These are phyloP conservation scores for Drosophila siamana DNA, from an alignment of 2,888 invertebrate species.

Conservation along the genomic window DNA sequence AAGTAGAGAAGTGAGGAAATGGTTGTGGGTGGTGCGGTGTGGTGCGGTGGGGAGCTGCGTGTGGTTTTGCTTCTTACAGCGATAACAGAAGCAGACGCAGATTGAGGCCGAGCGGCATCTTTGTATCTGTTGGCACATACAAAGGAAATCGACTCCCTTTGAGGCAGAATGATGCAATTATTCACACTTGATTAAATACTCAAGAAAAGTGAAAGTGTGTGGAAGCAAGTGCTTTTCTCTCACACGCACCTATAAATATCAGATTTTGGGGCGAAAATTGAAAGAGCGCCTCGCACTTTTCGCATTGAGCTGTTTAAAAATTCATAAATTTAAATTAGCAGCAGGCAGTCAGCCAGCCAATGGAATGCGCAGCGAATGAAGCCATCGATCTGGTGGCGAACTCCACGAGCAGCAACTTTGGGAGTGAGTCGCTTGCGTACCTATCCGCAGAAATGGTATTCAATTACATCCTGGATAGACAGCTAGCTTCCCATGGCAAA, in stretches of 20 bases:
- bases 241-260: constrained; percentile 15
- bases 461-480: constrained; percentile 44
- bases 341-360: background rate
- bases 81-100: constrained; percentile 40
- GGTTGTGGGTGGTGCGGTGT: background rate
- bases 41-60: background rate
- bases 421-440: no score
- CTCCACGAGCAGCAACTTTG: background rate
- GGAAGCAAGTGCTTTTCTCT: constrained; percentile 51
- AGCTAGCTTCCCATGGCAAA: constrained; percentile 29
- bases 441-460: constrained; percentile 51
- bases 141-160: constrained; percentile 76
- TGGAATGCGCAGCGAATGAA: constrained; percentile 49
- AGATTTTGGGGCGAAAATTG: constrained; percentile 31
- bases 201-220: constrained; percentile 78
- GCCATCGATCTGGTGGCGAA: constrained; percentile 51
- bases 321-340: constrained; percentile 80
- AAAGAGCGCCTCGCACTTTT: constrained; percentile 10
- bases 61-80: constrained; percentile 44
- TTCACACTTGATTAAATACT: constrained; percentile 80
- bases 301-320: constrained; percentile 73
- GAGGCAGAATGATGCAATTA: constrained; percentile 80
- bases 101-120: constrained; percentile 6
- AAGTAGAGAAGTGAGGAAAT: no score
- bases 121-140: constrained; percentile 50